Conservation (phyloP, 2,113 vertebrate genomes). For the Tympanuchus pallidicinctus region DNA sequence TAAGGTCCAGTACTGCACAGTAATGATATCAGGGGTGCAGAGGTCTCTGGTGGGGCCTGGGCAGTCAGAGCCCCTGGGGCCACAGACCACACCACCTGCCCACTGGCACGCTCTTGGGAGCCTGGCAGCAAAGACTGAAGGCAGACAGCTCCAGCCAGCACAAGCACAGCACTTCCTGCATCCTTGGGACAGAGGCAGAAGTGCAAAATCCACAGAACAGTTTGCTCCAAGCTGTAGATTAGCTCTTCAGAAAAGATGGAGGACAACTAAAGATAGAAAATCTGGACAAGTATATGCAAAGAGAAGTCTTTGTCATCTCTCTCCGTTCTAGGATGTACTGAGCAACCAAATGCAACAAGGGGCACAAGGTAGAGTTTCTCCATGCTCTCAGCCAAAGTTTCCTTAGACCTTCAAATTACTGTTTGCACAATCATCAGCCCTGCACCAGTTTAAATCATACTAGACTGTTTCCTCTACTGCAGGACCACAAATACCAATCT, state of each 20-base stretch:
- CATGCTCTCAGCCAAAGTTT: neutral
- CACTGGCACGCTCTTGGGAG: neutral
- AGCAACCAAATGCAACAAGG: neutral
- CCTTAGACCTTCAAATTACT: neutral
- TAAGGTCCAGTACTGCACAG: neutral
- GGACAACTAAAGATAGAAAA: neutral
- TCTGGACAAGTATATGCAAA: neutral
- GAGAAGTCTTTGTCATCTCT: neutral
- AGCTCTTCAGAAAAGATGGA: neutral
- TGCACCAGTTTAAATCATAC: neutral
- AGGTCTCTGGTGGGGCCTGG: neutral
- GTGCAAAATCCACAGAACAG: neutral
- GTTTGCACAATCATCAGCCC: neutral
- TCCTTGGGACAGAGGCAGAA: neutral
- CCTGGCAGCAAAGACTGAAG: rapidly evolving
- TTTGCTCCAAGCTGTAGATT: neutral
- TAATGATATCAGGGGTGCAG: neutral
- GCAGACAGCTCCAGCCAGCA: neutral
- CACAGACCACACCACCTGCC: neutral
- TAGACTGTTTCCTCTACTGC: neutral
- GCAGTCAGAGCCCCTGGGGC: neutral
- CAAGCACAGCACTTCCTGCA: neutral
- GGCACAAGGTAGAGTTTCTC: neutral
- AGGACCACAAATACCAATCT: neutral
- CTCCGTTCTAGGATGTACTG: too few species aligned